Conservation (phyloP, 2,113 vertebrate species). For the Formicarius rufipectus region DNA sequence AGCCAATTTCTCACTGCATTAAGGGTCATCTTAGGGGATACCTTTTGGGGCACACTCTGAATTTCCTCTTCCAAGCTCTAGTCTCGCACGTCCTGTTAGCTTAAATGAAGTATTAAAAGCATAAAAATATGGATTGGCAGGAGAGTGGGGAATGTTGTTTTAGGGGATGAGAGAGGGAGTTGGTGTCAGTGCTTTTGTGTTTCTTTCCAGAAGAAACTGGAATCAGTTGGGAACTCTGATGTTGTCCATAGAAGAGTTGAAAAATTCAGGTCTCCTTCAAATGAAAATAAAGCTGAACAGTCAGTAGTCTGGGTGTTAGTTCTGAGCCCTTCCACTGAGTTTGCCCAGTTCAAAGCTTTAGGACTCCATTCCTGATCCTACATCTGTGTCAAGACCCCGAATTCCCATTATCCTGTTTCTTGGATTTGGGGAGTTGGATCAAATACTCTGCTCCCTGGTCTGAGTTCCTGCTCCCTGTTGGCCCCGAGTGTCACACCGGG, state of each 20-base stretch:
- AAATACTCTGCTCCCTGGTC: neutral
- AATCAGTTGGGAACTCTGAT: neutral
- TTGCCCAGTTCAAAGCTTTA: neutral
- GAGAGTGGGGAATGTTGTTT: rapidly evolving
- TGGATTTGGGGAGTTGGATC: neutral
- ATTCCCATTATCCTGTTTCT: neutral
- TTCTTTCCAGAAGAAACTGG: neutral
- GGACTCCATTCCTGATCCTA: rapidly evolving
- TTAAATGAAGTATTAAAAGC: neutral
- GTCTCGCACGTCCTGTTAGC: neutral
- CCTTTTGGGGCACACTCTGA: neutral
- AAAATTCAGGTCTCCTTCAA: neutral
- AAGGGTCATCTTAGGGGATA: neutral
- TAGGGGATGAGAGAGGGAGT: neutral
- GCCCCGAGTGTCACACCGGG: rapidly evolving
- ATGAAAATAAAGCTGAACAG: neutral
- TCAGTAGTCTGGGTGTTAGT: neutral
- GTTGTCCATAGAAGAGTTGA: neutral
- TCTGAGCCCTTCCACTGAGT: neutral
- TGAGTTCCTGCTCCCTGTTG: neutral
- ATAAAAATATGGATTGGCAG: rapidly evolving
- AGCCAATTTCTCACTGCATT: neutral
- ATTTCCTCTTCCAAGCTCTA: neutral
- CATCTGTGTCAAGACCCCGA: rapidly evolving
- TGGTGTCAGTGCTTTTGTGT: neutral